Base-by-base conservation (phyloP, 30 jellyfish, hydroid and myxozoan species). In the Sanderia malayensis region DNA sequence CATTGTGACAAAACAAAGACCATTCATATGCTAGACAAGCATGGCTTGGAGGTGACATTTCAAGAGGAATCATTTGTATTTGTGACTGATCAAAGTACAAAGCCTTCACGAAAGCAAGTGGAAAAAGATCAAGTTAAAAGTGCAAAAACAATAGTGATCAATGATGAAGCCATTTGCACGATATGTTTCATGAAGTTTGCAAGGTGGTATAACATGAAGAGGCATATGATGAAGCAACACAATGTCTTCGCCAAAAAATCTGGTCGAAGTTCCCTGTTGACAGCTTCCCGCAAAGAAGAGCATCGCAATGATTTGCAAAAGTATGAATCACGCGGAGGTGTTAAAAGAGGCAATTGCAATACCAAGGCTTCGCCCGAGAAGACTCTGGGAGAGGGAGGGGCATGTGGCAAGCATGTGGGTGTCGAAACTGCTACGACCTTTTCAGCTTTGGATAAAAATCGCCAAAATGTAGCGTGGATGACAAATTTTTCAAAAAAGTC, bases 401-500 rank as follows among this genome's bases (percentile, higher is more conserved):
- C 52, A 37, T 4, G 13, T 4, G 52, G 13, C 6, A 13, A 37
- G 13, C 6, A 37, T 6, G 52, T 13, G 52, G 52, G 13, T 13
- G 13, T 4, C 6, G 13, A 37, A 37, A 4, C 52, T 4, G 13
- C 6, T 4, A 4, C 52, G 13, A 4, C 52, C 13, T 4, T 37
- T 6, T 6, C 52, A 13, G 13, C 6, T 37, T 37, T 37, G 10
- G 13, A 37, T 13, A 37, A 37, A 4, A 37, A 37, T 13, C 6
- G 13, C 18, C 4, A 49, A 15, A 49, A 49, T 2, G 27, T 49
- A 4, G 18, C 11, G 6, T 49, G 64, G 64, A 4, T 9, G 26
- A 31, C 80, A 1, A 69, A 63, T 52, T 52, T 76, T 44, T 10
- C 71, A 13, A 28, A 41, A 52, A 76, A 76, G 71, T 61, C 33